These are phyloP conservation scores for Scelioninae gen. 2 DNA, from an alignment of 2,888 invertebrate genomes.

Conservation along the genomic window DNA sequence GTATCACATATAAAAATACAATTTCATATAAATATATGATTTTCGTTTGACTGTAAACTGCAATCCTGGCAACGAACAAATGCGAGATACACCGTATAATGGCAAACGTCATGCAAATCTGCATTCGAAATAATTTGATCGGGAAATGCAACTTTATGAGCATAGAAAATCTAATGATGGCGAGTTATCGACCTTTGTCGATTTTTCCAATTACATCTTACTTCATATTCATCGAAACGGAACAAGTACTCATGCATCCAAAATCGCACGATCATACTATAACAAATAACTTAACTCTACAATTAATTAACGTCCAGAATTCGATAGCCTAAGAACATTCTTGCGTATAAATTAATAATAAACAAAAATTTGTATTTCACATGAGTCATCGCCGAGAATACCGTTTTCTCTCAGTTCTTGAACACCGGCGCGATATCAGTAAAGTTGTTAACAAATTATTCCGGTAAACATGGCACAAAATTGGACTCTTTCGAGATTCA, in stretches of 20 bases:
- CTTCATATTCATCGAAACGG: neutral
- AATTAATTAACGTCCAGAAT: neutral
- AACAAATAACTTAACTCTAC: neutral
- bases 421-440: no score
- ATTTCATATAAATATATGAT: constrained; percentile 46
- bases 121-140: no score
- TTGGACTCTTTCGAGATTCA: neutral
- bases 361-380: no score
- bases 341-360: neutral
- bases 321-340: neutral
- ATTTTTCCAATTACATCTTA: neutral
- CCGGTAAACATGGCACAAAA: neutral
- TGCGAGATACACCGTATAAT: neutral
- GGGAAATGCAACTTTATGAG: neutral
- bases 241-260: neutral
- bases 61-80: constrained; percentile 8
- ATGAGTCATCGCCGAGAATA: no score
- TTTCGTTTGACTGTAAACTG: constrained; percentile 12
- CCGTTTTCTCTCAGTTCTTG: no score
- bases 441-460: no score
- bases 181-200: no score
- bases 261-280: neutral
- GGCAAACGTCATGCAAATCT: neutral
- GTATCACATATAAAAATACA: constrained; percentile 52
- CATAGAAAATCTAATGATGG: neutral